These are phyloP conservation scores for Ictalurus furcatus DNA, from an alignment of 2,113 vertebrate genomes.

Conservation along the genomic window DNA sequence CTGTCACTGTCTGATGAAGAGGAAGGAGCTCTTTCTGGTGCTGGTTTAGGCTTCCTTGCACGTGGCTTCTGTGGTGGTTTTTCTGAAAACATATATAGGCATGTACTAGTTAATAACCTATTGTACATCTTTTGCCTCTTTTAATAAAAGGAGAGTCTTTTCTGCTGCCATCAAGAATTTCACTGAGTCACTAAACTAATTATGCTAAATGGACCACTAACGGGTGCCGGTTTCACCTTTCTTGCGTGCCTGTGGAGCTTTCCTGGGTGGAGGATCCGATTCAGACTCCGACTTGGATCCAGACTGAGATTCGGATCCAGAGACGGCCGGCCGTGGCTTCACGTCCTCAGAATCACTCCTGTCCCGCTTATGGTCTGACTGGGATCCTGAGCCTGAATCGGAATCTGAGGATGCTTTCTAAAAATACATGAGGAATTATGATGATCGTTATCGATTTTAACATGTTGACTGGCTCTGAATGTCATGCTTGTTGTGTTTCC, in stretches of 20 bases:
- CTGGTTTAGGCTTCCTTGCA: conserved; percentile 81
- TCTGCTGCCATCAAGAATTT: background rate
- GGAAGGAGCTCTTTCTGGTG: conserved; percentile 74
- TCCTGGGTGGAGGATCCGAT: conserved; percentile 85
- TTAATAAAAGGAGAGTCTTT: background rate
- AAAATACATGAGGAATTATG: background rate
- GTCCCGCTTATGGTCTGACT: conserved; percentile 71
- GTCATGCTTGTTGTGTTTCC: background rate
- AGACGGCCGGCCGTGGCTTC: conserved; percentile 75
- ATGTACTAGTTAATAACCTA: conserved; percentile 6
- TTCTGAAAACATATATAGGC: conserved; percentile 63
- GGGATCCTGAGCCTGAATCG: conserved; percentile 80
- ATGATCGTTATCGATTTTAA: background rate
- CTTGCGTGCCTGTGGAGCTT: conserved; percentile 79
- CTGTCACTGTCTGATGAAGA: conserved; percentile 89
- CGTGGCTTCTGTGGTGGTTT: conserved; percentile 87
- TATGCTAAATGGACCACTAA: background rate
- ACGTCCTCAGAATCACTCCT: conserved; percentile 74
- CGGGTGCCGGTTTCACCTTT: conserved; percentile 73
- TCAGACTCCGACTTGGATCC: conserved; percentile 83
- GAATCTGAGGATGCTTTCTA: conserved; percentile 81
- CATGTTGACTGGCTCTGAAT: background rate
- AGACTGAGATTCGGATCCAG: conserved; percentile 75
- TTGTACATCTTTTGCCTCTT: background rate
- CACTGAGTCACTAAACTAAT: conserved; percentile 11